Base-by-base conservation (phyloP, 2,797 vertebrate species). In the Microctenopoma steveboyesi region DNA sequence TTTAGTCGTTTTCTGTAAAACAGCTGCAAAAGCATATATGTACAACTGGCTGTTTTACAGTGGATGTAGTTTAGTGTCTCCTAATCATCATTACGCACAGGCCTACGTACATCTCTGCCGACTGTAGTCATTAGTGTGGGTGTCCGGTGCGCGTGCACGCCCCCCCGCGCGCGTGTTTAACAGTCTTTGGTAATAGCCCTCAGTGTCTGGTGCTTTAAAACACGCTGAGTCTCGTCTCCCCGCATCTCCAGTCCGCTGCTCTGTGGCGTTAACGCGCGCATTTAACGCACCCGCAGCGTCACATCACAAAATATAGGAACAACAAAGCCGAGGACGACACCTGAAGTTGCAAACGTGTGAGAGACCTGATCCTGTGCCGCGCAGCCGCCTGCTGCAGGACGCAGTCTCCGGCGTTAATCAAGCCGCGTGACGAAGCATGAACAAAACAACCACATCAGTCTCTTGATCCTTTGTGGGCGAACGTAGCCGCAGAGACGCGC, bases 81-180 rank as follows among this genome's bases (percentile, higher is more conserved):
- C 28, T 63, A 40, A 22, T 61, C 35, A 72, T 61, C 61, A 65
- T 79, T 58, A 72, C 57, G 76, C 74, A 66, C 69, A 35, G 53
- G 81, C 85, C 78, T 62, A 52, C 82, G 74, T 74, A 45, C 70
- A 45, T 77, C 43, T 75, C 58, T 69, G 47, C 54, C 53, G 63
- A 69, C 51, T 50, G 10, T 35, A 63, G 78, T 68, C 76, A 49
- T 58, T 53, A 72, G 73, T 74, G 89, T 86, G 88, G 70, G 86
- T 83, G 86, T 90, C 79, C 82, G 75, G 15, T 75, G 74, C 76
- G 72, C 79, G 79, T 78, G 63, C 74, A 69, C 75, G 65, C 46
- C 48, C 18, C 7, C 55, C 1, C 30, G 37, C 25, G 72, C 63
- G 81, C 78, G 81, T 57, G 55, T 46, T 48, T 52, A 40, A 52